Conservation (phyloP, 2,113 vertebrate genomes). For the Gambusia affinis region DNA sequence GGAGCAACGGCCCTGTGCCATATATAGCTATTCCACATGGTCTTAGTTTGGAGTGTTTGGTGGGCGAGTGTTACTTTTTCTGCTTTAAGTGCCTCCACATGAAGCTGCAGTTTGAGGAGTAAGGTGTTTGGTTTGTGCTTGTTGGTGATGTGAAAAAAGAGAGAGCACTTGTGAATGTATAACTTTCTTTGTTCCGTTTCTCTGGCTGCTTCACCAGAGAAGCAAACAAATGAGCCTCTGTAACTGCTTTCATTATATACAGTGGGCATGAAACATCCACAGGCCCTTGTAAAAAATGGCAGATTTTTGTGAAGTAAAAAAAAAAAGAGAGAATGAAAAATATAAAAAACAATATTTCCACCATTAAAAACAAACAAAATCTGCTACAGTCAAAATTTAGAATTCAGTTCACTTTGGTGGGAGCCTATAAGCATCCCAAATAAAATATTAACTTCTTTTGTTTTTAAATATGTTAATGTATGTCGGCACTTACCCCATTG, state of each 20-base stretch:
- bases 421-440: too few species aligned
- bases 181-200: conserved; percentile 9
- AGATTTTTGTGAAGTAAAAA: too few species aligned
- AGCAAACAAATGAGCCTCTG: conserved; percentile 26
- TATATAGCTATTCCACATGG: conserved; percentile 62
- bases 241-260: conserved; percentile 4
- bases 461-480: too few species aligned
- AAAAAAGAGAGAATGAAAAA: too few species aligned
- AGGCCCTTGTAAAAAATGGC: not conserved
- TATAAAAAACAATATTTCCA: too few species aligned
- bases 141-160: conserved; percentile 17
- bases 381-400: too few species aligned
- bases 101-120: conserved; percentile 21
- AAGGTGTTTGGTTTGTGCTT: conserved; percentile 18
- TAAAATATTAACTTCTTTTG: too few species aligned
- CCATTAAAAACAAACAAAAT: too few species aligned
- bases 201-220: conserved; percentile 15
- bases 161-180: not conserved
- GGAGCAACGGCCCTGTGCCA: conserved; percentile 51
- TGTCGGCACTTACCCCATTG: too few species aligned
- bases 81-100: conserved; percentile 39
- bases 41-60: conserved; percentile 59
- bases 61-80: conserved; percentile 60
- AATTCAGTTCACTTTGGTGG: too few species aligned
- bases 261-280: not conserved